Conservation (phyloP, 2,113 vertebrate genomes). For the Psilopsiagon aurifrons region DNA sequence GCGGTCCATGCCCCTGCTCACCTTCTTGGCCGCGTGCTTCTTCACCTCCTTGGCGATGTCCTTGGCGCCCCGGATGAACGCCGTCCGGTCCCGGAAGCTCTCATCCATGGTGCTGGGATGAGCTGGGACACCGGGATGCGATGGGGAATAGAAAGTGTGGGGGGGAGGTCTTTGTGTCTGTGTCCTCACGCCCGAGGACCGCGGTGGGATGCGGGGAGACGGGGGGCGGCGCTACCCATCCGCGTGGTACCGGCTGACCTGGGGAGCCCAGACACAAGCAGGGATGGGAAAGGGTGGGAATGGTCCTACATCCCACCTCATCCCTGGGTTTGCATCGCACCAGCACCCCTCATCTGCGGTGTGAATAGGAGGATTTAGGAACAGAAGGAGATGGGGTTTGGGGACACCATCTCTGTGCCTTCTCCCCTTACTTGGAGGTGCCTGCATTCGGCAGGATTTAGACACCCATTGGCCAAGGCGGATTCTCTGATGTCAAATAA, state of each 20-base stretch:
- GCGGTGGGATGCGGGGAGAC: not conserved
- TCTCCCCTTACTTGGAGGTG: not conserved
- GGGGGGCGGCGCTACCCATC: not conserved
- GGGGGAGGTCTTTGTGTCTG: not conserved
- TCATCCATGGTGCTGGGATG: constrained; percentile 82
- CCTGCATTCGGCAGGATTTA: not conserved
- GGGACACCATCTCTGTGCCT: not conserved
- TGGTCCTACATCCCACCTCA: accelerated
- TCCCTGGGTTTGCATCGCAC: accelerated
- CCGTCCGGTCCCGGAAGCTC: constrained; percentile 88
- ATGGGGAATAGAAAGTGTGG: not conserved
- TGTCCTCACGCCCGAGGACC: not conserved
- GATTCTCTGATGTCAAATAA: not conserved
- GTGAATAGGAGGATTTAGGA: not conserved
- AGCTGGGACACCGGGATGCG: not conserved
- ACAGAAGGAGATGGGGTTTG: not conserved
- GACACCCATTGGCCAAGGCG: not conserved
- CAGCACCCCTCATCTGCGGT: accelerated
- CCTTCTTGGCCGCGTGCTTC: constrained; percentile 91
- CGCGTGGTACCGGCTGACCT: not conserved
- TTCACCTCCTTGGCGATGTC: constrained; percentile 98
- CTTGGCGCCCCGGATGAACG: constrained; percentile 95
- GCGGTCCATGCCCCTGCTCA: constrained; percentile 87
- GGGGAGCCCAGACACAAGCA: not conserved
- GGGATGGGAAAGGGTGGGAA: not conserved